phyloP scores from a whole-genome alignment of 2,888 invertebrate genomes.

The Vesta saturnalis region DNA sequence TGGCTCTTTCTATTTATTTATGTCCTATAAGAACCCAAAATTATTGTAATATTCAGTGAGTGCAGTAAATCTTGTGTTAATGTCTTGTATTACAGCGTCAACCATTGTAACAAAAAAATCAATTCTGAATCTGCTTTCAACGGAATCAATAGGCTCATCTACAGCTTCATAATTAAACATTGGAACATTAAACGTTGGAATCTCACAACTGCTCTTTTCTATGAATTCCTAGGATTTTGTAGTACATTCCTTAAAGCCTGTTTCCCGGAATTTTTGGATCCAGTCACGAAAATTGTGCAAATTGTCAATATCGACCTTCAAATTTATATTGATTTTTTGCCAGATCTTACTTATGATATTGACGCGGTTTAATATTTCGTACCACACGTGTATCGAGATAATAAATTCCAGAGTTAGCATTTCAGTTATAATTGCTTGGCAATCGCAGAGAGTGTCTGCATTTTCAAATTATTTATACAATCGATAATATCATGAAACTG shows the following conservation, averaged over 20 bases:
- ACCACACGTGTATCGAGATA: too few relatives aligned
- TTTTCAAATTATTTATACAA: too few relatives aligned
- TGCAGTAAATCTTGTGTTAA: slow-evolving; percentile 7
- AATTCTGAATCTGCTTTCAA: not conserved
- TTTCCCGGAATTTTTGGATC: not conserved
- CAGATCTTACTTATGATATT: too few relatives aligned
- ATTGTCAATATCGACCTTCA: not conserved
- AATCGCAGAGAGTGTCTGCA: not conserved
- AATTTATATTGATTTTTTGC: too few relatives aligned
- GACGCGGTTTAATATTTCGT: too few relatives aligned
- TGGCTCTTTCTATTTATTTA: not conserved
- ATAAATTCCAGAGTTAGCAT: too few relatives aligned
- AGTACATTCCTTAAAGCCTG: not conserved
- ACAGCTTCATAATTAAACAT: too few relatives aligned
- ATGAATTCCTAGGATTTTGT: not conserved
- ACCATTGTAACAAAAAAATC: slow-evolving; percentile 3
- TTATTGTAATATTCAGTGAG: slow-evolving; percentile 4
- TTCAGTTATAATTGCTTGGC: too few relatives aligned
- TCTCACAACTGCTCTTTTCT: too few relatives aligned
- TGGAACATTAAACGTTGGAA: not conserved
- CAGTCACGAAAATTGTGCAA: slow-evolving; percentile 2
- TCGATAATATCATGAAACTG: too few relatives aligned
- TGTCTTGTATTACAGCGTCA: slow-evolving; percentile 1
- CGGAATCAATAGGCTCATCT: too few relatives aligned
- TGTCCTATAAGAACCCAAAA: not conserved